These are phyloP conservation scores for Danaus plexippus DNA, from an alignment of 1,140 invertebrate species.

Conservation along the genomic window DNA sequence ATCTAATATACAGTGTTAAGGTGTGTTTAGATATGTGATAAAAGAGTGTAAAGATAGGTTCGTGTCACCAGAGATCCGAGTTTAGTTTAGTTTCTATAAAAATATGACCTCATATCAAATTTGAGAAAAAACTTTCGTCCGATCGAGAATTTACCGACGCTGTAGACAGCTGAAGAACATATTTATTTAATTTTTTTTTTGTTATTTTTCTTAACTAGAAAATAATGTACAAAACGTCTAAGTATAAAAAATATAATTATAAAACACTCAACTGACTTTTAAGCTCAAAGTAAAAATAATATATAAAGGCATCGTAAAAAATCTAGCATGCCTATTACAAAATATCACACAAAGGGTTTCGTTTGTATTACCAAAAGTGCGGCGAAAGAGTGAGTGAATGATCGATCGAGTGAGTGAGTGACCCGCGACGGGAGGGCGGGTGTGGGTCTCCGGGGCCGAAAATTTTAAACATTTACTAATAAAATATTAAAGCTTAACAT, in stretches of 20 bases:
- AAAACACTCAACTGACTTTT: slow-evolving; percentile 44
- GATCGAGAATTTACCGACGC: too few relatives aligned
- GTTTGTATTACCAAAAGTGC: slow-evolving; percentile 26
- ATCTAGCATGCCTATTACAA: slow-evolving; percentile 62
- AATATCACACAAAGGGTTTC: slow-evolving; percentile 65
- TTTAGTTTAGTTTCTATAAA: slow-evolving; percentile 51
- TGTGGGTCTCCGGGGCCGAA: slow-evolving; percentile 44
- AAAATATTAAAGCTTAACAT: slow-evolving; percentile 73
- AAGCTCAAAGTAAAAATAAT: slow-evolving; percentile 49
- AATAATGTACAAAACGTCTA: slow-evolving; percentile 66
- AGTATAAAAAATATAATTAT: slow-evolving; percentile 69
- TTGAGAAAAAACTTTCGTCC: too few relatives aligned
- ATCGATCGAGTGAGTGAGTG: slow-evolving; percentile 22
- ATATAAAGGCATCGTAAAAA: slow-evolving; percentile 51
- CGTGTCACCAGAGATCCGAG: slow-evolving; percentile 40
- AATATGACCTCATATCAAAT: slow-evolving; percentile 53
- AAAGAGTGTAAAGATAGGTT: slow-evolving; percentile 61
- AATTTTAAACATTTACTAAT: slow-evolving; percentile 71
- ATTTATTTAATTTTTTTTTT: slow-evolving; percentile 33
- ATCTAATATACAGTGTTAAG: slow-evolving; percentile 59
- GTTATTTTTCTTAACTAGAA: slow-evolving; percentile 52
- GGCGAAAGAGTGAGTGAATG: slow-evolving; percentile 18
- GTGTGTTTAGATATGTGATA: slow-evolving; percentile 68
- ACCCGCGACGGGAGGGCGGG: slow-evolving; percentile 36
- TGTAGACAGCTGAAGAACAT: slow-evolving; percentile 10